Base-by-base conservation (phyloP, 2,797 vertebrate species). In the Pogoniulus pusillus region DNA sequence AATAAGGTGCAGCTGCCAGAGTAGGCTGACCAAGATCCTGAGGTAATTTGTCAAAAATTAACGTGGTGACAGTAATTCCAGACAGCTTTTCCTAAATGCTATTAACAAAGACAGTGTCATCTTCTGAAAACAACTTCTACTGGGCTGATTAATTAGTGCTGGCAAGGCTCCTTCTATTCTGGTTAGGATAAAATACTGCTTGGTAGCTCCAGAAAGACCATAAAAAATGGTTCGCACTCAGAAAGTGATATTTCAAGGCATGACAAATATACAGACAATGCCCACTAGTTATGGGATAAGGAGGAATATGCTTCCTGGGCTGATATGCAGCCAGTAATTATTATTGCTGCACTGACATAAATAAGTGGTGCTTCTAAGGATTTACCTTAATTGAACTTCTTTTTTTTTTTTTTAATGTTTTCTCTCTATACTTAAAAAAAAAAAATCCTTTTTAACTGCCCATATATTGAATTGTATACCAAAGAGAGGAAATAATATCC, bases 11-110 rank as follows among this genome's bases (percentile, higher is more conserved):
- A 72, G 51, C 54, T 77, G 73, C 64, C 71, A 76, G 10, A 49
- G 20, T 45, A 78, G 39, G 22, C 43, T 71, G 59, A 84, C 63
- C 65, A 89, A 64, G 35, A 71, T 84, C 49, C 55, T 80, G 37
- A 10, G 49, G 71, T 82, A 88, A 93, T 93, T 84, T 86, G 51
- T 94, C 80, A 95, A 86, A 92, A 93, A 82, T 75, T 93, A 85
- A 70, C 47, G 32, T 9, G 10, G 16, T 91, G 90, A 82, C 79
- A 91, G 70, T 81, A 72, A 82, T 65, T 89, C 47, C 58, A 79
- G 89, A 51, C 58, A 85, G 55, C n/a, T 89, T 89, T 82, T 90
- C 49, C 68, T 90, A 83, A 91, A 87, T 70, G 35, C 15, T 91
- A 17, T 91, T 94, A 81, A 82, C 32, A 95, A 92, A 91, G 34